These are phyloP conservation scores for Drosophila sucinea DNA, from an alignment of 1,140 invertebrate species.

Conservation along the genomic window DNA sequence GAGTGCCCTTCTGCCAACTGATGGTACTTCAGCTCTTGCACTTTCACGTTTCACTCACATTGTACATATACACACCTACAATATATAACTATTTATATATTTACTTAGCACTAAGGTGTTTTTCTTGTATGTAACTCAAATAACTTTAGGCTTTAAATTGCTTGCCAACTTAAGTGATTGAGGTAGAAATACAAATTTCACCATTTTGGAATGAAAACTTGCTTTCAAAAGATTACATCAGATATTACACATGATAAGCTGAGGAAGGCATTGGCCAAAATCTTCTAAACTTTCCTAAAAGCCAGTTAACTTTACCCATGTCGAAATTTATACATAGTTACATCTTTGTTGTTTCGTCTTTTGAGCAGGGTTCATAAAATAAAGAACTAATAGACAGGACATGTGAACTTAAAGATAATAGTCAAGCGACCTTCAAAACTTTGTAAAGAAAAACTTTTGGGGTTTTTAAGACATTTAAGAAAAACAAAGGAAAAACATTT, in stretches of 20 bases:
- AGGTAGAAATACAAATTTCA: conserved; percentile 2
- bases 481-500: too few relatives aligned
- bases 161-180: neutral
- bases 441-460: too few relatives aligned
- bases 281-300: neutral
- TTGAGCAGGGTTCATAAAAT: neutral
- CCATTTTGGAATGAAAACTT: neutral
- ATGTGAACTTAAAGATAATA: neutral
- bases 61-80: conserved; percentile 13
- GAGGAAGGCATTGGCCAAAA: neutral
- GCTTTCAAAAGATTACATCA: neutral
- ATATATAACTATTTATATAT: conserved; percentile 21
- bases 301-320: too few relatives aligned
- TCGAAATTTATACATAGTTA: too few relatives aligned
- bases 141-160: conserved; percentile 13
- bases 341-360: neutral
- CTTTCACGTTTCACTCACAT: conserved; percentile 17
- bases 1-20: conserved; percentile 49
- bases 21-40: conserved; percentile 57
- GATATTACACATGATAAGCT: neutral
- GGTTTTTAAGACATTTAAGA: too few relatives aligned
- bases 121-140: conserved; percentile 53
- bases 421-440: neutral
- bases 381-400: neutral
- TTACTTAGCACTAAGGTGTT: conserved; percentile 29